A percentile compares a stretch with the other conserved stretches of the same genome.
phyloP scores from a whole-genome alignment of 2,888 invertebrate species.

The Parapristionchus giblindavisi region DNA sequence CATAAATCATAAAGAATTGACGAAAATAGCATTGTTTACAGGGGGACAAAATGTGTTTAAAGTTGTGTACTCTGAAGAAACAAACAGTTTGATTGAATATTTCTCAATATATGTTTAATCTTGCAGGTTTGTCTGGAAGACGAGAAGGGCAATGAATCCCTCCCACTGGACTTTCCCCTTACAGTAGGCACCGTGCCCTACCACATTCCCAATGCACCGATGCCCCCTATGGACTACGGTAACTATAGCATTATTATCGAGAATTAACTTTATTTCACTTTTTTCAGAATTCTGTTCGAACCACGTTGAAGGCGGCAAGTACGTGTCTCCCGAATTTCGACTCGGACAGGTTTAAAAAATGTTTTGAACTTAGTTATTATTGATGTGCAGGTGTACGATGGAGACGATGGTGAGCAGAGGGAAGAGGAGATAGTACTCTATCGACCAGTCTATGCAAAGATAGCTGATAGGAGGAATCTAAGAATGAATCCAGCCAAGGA shows the following conservation, averaged over 20 bases:
- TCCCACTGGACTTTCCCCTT: constrained; percentile 81
- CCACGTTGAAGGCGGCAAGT: constrained; percentile 82
- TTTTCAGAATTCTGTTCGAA: constrained; percentile 78
- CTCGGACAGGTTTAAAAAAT: constrained; percentile 78
- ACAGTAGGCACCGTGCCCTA: constrained; percentile 81
- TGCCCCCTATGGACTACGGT: constrained; percentile 68
- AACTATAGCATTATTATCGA: not conserved
- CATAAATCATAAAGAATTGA: too few species aligned
- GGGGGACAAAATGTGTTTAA: too few species aligned
- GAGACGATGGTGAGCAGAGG: constrained; percentile 59
- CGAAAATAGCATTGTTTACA: too few species aligned
- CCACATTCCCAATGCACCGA: constrained; percentile 70
- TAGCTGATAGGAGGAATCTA: constrained; percentile 39
- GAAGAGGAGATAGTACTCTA: constrained; percentile 65
- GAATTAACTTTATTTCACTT: constrained; percentile 11
- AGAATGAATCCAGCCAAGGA: constrained; percentile 20
- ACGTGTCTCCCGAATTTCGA: constrained; percentile 82
- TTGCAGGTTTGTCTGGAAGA: constrained; percentile 78
- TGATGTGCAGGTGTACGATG: constrained; percentile 46
- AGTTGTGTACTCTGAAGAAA: not conserved
- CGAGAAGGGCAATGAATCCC: constrained; percentile 79
- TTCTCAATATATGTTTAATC: too few species aligned
- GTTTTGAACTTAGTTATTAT: not conserved
- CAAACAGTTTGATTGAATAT: not conserved
- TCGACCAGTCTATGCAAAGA: constrained; percentile 64